phyloP scores from a whole-genome alignment of 2,113 vertebrate species.

The Penelope pileata region DNA sequence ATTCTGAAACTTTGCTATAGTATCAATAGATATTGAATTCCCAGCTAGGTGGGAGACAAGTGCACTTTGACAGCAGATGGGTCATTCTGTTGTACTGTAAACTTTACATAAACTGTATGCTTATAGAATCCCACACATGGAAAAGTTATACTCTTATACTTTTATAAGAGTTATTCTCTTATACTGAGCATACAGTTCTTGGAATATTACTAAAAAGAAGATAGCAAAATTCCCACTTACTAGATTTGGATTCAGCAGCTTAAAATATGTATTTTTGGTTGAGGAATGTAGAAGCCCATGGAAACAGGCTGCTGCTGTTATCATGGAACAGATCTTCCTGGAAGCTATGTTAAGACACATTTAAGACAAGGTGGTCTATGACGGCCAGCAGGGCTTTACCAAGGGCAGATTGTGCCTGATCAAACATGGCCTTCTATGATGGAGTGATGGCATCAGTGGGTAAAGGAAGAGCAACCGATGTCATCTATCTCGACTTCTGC shows the following conservation, averaged over 20 bases:
- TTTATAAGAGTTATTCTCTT: too few species aligned
- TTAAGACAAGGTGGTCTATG: too few species aligned
- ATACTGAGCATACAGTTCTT: background rate
- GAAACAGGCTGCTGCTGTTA: fast-evolving
- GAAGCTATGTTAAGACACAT: too few species aligned
- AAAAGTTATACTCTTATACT: too few species aligned
- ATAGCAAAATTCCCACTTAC: background rate
- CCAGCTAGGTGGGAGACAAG: background rate
- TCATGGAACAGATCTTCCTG: too few species aligned
- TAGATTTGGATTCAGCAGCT: background rate
- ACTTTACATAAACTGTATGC: background rate
- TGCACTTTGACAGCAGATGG: background rate
- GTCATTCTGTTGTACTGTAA: background rate
- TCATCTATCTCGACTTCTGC: too few species aligned
- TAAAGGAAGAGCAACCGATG: too few species aligned
- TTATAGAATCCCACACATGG: background rate
- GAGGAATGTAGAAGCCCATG: background rate
- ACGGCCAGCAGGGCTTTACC: too few species aligned
- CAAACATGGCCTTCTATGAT: too few species aligned
- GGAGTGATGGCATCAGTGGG: too few species aligned
- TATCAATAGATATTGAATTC: background rate
- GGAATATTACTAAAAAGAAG: background rate
- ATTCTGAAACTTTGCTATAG: background rate
- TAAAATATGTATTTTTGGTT: background rate
- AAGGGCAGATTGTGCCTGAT: too few species aligned